Evolutionary conservation across 2,797 vertebrate genomes (phyloP).

Genomic region (Remorina albescens): DNA sequence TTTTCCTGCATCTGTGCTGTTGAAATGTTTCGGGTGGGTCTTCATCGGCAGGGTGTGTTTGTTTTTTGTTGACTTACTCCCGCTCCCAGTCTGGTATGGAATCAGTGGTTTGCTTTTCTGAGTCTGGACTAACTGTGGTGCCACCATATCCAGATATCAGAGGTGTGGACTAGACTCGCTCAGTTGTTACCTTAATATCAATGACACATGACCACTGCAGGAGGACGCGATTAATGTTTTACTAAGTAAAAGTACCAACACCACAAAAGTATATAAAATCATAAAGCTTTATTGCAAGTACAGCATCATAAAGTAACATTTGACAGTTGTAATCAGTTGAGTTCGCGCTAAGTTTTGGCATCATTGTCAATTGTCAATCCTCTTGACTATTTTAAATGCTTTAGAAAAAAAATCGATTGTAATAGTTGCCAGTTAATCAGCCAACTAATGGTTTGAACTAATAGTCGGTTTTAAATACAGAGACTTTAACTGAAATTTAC

Average conservation of each 20-base stretch:
- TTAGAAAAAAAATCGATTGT: too few relatives aligned
- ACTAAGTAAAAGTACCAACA: neutral
- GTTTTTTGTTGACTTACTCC: constrained; percentile 39
- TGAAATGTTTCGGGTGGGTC: constrained; percentile 49
- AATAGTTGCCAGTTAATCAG: too few relatives aligned
- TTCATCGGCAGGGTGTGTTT: constrained; percentile 51
- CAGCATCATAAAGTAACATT: too few relatives aligned
- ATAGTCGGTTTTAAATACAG: too few relatives aligned
- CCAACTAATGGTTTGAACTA: too few relatives aligned
- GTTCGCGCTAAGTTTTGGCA: too few relatives aligned
- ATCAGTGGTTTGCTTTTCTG: constrained; percentile 38
- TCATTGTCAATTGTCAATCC: neutral
- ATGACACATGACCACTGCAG: neutral
- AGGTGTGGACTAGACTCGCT: constrained; percentile 36
- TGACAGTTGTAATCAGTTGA: too few relatives aligned
- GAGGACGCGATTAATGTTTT: too few relatives aligned
- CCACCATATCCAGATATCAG: constrained; percentile 38
- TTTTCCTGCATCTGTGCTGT: constrained; percentile 70
- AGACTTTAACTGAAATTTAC: neutral
- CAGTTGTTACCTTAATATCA: neutral
- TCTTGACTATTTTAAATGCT: neutral
- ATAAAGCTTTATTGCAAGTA: too few relatives aligned
- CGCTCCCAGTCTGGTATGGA: constrained; percentile 38
- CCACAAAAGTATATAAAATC: too few relatives aligned
- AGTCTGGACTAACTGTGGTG: constrained; percentile 19